Base-by-base conservation (phyloP, 1,140 invertebrate genomes). In the Meloidogyne floridensis region DNA sequence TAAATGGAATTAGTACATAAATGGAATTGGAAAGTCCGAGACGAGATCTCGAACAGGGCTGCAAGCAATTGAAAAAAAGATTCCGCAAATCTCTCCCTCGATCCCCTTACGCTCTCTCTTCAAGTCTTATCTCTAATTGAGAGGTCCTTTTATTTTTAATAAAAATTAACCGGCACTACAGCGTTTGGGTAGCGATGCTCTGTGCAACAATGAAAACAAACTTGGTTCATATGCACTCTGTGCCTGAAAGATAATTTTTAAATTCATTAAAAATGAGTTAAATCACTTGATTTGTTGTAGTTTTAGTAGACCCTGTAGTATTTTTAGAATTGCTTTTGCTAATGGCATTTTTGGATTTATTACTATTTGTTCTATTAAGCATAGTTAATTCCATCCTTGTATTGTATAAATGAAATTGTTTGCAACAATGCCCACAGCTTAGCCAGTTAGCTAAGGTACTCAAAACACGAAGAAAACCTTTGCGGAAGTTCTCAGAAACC, bases 401-500 rank as follows among this genome's bases (percentile, higher is more conserved):
- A 54, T 85, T 84, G 42, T 81, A 82, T 20, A 70, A 54, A 42
- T 70, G 54, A 18, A 71, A 72, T 76, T 59, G 59, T 76, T 85
- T 72, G 71, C 83, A 84, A 43, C 74, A 81, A 53, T 77, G 81
- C 8, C 83, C 83, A 77, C 72, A 84, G 1, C 82, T 85, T 42
- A 75, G 42, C 77, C 74, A 71, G 69, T 84, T 84, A 5, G 73
- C 72, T 20, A 75, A 53, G 18, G 43, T 51, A 18, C 83, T 86
- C 9, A 84, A 76, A 47, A 84, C 75, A 9, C 84, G 80, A 7
- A 84, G 54, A 81, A 84, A 84, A 43, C 87, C 87, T 80, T 88
- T 90, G 51, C 87, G 86, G 75, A 90, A 89, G 47, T 85, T 89
- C 47, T 90, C 87, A 6, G 87, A 88, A 69, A 88, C 82, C 51